phyloP scores from a whole-genome alignment of 1,140 invertebrate species.

The Ips typographus region DNA sequence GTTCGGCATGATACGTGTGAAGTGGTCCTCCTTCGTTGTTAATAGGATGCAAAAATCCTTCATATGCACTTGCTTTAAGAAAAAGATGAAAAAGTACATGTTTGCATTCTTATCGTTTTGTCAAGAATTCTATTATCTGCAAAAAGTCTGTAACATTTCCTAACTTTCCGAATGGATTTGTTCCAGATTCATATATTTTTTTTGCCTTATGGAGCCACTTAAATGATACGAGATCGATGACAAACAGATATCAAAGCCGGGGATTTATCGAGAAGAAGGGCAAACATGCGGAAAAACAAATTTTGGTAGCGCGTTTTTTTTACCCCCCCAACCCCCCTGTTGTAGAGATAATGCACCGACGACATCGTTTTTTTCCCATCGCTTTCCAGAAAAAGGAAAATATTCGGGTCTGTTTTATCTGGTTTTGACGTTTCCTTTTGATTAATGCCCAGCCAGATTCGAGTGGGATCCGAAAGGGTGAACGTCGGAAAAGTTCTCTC shows the following conservation, averaged over 20 bases:
- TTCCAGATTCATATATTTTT: too few species aligned
- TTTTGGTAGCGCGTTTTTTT: constrained; percentile 5
- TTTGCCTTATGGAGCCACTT: not conserved
- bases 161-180: too few species aligned
- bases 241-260: constrained; percentile 3
- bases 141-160: too few species aligned
- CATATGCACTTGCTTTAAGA: too few species aligned
- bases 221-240: constrained; percentile 1
- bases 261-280: constrained; percentile 6
- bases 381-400: constrained; percentile 8
- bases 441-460: constrained; percentile 13
- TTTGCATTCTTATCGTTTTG: too few species aligned
- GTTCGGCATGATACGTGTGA: too few species aligned
- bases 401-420: constrained; percentile 21
- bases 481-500: constrained; percentile 11
- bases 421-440: constrained; percentile 15
- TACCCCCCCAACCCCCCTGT: not conserved
- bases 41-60: too few species aligned
- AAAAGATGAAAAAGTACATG: too few species aligned
- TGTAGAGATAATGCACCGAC: constrained; percentile 5
- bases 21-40: too few species aligned
- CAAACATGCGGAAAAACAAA: constrained; percentile 13
- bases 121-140: too few species aligned
- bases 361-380: constrained; percentile 9
- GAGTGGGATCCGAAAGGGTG: constrained; percentile 10